Evolutionary conservation across 2,113 vertebrate genomes (phyloP).

Genomic region (Polypterus senegalus): DNA sequence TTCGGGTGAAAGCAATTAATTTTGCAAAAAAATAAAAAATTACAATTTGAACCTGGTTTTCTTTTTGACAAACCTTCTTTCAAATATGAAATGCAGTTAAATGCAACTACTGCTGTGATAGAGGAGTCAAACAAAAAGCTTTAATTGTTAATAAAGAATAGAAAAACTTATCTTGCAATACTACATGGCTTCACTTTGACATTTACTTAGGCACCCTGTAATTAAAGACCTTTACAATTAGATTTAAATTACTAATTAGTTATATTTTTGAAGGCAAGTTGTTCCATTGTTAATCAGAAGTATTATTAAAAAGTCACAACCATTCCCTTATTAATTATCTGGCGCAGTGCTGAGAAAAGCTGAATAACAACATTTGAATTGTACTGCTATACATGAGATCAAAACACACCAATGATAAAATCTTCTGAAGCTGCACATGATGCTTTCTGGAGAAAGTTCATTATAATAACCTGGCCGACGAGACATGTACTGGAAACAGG

Average conservation of each 20-base stretch:
- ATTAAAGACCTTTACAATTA: slow-evolving; percentile 59
- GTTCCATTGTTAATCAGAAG: slow-evolving; percentile 26
- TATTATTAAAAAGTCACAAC: slow-evolving; percentile 26
- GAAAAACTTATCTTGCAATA: slow-evolving; percentile 40
- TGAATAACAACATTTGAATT: too few relatives aligned
- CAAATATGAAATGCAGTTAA: neutral
- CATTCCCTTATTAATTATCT: slow-evolving; percentile 16
- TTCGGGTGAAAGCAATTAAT: too few relatives aligned
- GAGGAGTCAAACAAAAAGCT: slow-evolving; percentile 23
- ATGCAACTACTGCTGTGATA: slow-evolving; percentile 1
- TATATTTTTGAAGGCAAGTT: slow-evolving; percentile 33
- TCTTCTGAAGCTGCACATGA: too few relatives aligned
- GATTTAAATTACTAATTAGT: slow-evolving; percentile 48
- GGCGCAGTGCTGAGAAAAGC: too few relatives aligned
- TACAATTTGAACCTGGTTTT: too few relatives aligned
- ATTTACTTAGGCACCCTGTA: slow-evolving; percentile 48
- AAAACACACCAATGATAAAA: too few relatives aligned
- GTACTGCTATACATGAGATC: too few relatives aligned
- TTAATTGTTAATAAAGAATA: slow-evolving; percentile 43
- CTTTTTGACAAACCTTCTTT: slow-evolving; percentile 20
- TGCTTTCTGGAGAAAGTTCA: too few relatives aligned
- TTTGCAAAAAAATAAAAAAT: too few relatives aligned
- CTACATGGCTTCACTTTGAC: slow-evolving; percentile 55
- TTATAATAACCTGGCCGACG: too few relatives aligned
- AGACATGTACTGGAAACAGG: too few relatives aligned